A percentile compares a stretch with the other conserved stretches of the same genome.
These are phyloP conservation scores for Gymnocephalus cernua DNA, from an alignment of 2,113 vertebrate genomes.

Conservation along the genomic window DNA sequence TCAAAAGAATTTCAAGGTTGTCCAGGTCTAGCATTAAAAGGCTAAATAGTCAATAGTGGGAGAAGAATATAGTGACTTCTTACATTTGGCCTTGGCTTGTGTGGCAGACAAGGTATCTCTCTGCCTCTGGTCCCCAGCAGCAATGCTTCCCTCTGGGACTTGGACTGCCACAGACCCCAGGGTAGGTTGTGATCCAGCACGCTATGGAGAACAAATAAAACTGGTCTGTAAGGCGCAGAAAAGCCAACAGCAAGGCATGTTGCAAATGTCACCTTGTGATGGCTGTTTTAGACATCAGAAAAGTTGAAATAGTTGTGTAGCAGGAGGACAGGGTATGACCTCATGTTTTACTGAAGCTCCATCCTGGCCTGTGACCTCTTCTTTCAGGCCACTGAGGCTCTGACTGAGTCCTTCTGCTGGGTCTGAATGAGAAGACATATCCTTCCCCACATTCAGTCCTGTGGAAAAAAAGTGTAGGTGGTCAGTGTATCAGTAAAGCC, in stretches of 20 bases:
- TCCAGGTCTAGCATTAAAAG: neutral
- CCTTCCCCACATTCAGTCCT: slow-evolving; percentile 50
- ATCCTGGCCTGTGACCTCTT: slow-evolving; percentile 64
- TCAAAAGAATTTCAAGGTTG: neutral
- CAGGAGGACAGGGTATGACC: slow-evolving; percentile 46
- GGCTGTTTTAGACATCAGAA: neutral
- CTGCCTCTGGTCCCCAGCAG: slow-evolving; percentile 49
- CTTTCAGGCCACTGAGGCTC: slow-evolving; percentile 58
- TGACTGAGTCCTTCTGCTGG: slow-evolving; percentile 39
- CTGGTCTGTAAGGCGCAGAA: neutral
- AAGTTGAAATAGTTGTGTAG: neutral
- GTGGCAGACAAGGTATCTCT: slow-evolving; percentile 44
- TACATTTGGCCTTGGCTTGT: slow-evolving; percentile 74
- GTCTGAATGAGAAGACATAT: slow-evolving; percentile 44
- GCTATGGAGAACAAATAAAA: slow-evolving; percentile 36
- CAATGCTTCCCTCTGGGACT: slow-evolving; percentile 41
- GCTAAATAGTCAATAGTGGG: neutral
- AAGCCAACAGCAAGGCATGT: neutral
- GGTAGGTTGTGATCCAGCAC: slow-evolving; percentile 24
- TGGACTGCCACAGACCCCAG: slow-evolving; percentile 35
- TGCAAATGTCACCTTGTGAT: neutral
- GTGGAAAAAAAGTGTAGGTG: neutral
- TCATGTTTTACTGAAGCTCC: slow-evolving; percentile 69
- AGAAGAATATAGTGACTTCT: neutral
- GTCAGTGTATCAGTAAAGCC: neutral